phyloP scores from a whole-genome alignment of 2,888 invertebrate genomes.

The Sussaba pulchella region DNA sequence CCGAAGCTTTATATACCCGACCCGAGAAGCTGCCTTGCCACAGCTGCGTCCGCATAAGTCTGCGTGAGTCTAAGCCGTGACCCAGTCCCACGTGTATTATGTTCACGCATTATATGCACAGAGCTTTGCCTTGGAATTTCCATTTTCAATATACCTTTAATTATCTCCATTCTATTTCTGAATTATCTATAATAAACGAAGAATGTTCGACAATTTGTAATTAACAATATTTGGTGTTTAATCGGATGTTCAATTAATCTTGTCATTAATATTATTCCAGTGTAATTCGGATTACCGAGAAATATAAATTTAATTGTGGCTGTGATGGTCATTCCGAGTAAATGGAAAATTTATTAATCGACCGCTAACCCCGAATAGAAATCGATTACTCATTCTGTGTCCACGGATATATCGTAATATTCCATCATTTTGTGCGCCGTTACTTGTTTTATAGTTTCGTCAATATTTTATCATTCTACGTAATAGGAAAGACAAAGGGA shows the following conservation, averaged over 20 bases:
- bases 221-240: not conserved
- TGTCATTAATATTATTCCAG: too few species aligned
- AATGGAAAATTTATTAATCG: not conserved
- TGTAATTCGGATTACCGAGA: not conserved
- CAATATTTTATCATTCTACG: not conserved
- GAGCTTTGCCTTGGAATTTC: too few species aligned
- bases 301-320: not conserved
- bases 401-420: conserved; percentile 7
- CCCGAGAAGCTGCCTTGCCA: not conserved
- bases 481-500: not conserved
- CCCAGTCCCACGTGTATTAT: not conserved
- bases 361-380: too few species aligned
- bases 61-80: not conserved
- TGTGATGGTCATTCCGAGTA: not conserved
- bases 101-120: not conserved
- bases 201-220: not conserved
- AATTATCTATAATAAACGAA: too few species aligned
- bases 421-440: not conserved
- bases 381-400: too few species aligned
- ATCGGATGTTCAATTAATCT: too few species aligned
- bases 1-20: not conserved
- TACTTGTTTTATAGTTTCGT: conserved; percentile 37
- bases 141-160: too few species aligned
- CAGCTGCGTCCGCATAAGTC: not conserved
- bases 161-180: too few species aligned